Conservation (phyloP, 2,113 vertebrate species). For the Scartelaos histophorus region DNA sequence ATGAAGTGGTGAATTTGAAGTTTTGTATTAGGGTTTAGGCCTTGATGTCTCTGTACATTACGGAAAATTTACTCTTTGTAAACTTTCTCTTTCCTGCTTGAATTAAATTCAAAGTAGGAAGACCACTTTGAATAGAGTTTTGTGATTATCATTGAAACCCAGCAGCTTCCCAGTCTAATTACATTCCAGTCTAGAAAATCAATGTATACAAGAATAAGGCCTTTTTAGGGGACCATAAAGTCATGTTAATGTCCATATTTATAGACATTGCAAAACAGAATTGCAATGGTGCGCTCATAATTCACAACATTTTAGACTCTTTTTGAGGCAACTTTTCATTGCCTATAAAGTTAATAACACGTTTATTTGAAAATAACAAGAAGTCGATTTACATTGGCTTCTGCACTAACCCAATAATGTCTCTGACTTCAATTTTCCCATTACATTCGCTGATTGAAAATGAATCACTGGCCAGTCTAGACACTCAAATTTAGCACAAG, state of each 20-base stretch:
- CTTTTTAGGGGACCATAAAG: background rate
- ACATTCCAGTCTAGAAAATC: background rate
- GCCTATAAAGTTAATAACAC: background rate
- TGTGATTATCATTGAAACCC: too few species aligned
- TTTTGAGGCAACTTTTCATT: background rate
- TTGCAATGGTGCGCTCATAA: background rate
- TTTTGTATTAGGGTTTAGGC: too few species aligned
- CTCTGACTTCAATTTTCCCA: slow-evolving; percentile 1
- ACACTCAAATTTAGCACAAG: slow-evolving; percentile 3
- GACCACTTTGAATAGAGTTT: too few species aligned
- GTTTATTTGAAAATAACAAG: slow-evolving; percentile 3
- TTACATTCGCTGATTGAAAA: background rate
- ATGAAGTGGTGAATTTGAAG: too few species aligned
- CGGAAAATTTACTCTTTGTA: too few species aligned
- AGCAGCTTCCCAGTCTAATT: too few species aligned
- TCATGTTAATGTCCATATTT: background rate
- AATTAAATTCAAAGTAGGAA: too few species aligned
- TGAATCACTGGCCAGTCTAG: background rate
- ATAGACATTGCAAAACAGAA: background rate
- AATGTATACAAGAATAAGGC: background rate
- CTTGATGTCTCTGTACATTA: too few species aligned
- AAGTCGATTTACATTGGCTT: background rate
- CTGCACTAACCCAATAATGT: background rate
- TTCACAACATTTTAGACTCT: background rate
- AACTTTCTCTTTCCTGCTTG: too few species aligned